Base-by-base conservation (phyloP, 2,888 invertebrate species). In the Pandemis corylana region DNA sequence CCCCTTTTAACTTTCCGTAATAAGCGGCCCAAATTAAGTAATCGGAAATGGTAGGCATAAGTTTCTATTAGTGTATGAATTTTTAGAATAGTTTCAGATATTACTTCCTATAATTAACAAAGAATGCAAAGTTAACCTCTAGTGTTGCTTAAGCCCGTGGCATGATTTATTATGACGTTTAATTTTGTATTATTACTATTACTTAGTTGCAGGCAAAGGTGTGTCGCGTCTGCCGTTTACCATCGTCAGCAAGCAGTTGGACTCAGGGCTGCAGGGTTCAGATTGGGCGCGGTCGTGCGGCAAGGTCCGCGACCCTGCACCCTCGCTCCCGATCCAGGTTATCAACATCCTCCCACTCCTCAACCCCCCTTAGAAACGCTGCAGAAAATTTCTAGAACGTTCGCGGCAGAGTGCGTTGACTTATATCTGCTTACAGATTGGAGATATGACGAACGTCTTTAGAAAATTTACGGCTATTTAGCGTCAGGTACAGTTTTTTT, bases 271-370 rank as follows among this genome's bases (percentile, higher is more conserved):
- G 81, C 80, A 77, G 81, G 81, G 85, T 84, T 83, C 84, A 83
- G 83, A 87, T 87, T 87, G 91, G 90, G 91, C 83, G 92, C 88
- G 89, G 89, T 90, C 89, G 89, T 88, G 89, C 87, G 80, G 83
- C 81, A 89, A 91, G 93, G 93, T 94, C 91, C 81, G 85, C 89
- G 91, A 93, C 92, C 93, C 90, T 92, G 79, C 87, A 86, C 83
- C 91, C 90, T 90, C 91, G 92, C 90, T 92, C 93, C 87, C 90
- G 86, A 92, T 93, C 89, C 93, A 91, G 94, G 94, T 92, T 93
- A 94, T 93, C 93, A 92, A 91, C 93, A 85, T 85, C 88, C 78
- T 78, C 82, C 83, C 82, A 85, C 85, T 85, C 83, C 86, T 80
- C 84, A 83, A 84, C 81, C 82, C 82, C 51, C 79, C 84, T 36